These are phyloP conservation scores for Megalurothrips usitatus DNA, from an alignment of 2,888 invertebrate genomes.

Conservation along the genomic window DNA sequence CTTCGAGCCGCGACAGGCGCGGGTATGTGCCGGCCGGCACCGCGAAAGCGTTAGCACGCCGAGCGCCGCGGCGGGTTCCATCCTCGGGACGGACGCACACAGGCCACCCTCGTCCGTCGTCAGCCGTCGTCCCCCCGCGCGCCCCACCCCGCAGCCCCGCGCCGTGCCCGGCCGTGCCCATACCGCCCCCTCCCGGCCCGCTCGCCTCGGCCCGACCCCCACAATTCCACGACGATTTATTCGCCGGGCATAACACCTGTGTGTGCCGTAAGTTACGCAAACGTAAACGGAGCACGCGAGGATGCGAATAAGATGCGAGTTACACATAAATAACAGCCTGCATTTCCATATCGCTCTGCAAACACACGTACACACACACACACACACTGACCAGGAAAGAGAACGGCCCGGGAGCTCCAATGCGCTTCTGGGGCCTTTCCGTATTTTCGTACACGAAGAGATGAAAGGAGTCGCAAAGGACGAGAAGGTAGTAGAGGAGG, in stretches of 20 bases:
- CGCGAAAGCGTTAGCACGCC: no score
- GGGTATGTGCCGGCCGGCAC: neutral
- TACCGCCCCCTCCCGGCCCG: neutral
- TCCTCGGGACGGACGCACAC: no score
- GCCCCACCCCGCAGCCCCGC: neutral
- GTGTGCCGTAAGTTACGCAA: slow-evolving; percentile 4
- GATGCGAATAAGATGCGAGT: slow-evolving; percentile 18
- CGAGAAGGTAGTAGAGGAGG: no score
- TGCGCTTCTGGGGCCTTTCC: no score
- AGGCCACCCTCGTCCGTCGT: neutral
- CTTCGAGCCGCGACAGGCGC: neutral
- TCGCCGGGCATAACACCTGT: neutral
- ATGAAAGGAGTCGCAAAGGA: neutral
- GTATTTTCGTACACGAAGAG: neutral
- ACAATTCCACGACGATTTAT: neutral
- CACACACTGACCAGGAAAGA: neutral
- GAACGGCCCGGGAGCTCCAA: neutral
- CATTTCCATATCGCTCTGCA: neutral
- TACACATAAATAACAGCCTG: neutral
- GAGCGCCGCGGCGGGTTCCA: no score
- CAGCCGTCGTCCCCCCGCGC: neutral
- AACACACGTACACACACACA: no score
- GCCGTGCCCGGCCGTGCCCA: neutral
- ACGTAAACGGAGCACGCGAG: neutral
- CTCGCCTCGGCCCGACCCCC: neutral